Evolutionary conservation across 2,888 invertebrate genomes (phyloP).

Genomic region (Drosophila limbata): DNA sequence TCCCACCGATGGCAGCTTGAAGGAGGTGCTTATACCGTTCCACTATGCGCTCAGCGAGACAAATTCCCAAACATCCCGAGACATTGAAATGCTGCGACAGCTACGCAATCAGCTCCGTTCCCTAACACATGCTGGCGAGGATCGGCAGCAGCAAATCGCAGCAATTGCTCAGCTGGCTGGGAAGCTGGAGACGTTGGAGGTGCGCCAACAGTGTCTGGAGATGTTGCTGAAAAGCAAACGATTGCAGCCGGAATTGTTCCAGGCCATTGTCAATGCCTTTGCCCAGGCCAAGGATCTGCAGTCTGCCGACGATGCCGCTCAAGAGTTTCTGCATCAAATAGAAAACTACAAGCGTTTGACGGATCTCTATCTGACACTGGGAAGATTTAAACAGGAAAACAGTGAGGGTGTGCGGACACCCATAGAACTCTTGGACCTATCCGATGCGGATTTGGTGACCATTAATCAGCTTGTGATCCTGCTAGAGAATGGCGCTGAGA

Average conservation of each 20-base stretch:
- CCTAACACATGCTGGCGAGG: slow-evolving; percentile 87
- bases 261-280: slow-evolving; percentile 85
- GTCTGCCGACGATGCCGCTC: slow-evolving; percentile 32
- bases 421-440: slow-evolving; percentile 67
- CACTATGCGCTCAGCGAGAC: slow-evolving; percentile 95
- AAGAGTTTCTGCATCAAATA: slow-evolving; percentile 80
- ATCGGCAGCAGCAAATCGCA: slow-evolving; percentile 84
- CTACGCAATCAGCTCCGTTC: slow-evolving; percentile 88
- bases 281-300: slow-evolving; percentile 44
- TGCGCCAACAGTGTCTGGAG: slow-evolving; percentile 90
- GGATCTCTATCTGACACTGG: slow-evolving; percentile 81
- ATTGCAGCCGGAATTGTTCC: slow-evolving; percentile 88
- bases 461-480: slow-evolving; percentile 88
- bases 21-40: slow-evolving; percentile 94
- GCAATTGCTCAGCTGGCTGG: slow-evolving; percentile 85
- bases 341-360: slow-evolving; percentile 79
- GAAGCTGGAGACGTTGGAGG: slow-evolving; percentile 90
- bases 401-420: slow-evolving; percentile 44
- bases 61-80: slow-evolving; percentile 94
- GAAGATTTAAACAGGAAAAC: slow-evolving; percentile 32
- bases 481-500: slow-evolving; percentile 75
- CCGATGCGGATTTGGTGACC: slow-evolving; percentile 86
- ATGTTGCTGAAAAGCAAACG: slow-evolving; percentile 89
- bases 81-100: slow-evolving; percentile 93
- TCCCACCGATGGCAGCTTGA: slow-evolving; percentile 91